Evolutionary conservation across 2,888 invertebrate species (phyloP).

Genomic region (Leptinotarsa juncta): DNA sequence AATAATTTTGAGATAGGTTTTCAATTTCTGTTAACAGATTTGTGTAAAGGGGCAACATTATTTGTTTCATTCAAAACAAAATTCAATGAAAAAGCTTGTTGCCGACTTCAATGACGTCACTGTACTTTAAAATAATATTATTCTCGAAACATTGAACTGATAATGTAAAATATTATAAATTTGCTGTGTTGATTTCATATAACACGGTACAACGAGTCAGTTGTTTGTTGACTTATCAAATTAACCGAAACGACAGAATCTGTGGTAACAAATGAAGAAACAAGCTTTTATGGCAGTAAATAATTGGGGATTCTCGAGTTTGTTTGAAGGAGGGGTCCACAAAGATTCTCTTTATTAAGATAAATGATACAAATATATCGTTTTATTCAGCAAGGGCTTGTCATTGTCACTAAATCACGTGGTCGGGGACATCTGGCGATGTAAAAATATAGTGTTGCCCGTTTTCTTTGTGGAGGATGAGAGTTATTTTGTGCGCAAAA

Average conservation of each 20-base stretch:
- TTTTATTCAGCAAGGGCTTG: constrained; percentile 45
- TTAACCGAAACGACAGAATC: constrained; percentile 45
- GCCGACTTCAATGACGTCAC: too few relatives aligned
- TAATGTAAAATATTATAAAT: too few relatives aligned
- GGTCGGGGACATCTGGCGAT: constrained; percentile 43
- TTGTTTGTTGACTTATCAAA: constrained; percentile 40
- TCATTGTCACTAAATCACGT: constrained; percentile 48
- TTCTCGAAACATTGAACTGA: too few relatives aligned
- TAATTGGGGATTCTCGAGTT: constrained; percentile 50
- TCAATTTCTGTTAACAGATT: too few relatives aligned
- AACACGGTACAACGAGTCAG: constrained; percentile 1
- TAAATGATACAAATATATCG: constrained; percentile 50
- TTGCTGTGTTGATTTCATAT: background rate
- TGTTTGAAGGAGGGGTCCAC: constrained; percentile 45
- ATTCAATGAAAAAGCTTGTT: too few relatives aligned
- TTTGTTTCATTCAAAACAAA: too few relatives aligned
- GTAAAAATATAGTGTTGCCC: constrained; percentile 40
- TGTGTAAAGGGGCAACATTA: too few relatives aligned
- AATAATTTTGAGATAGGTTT: too few relatives aligned
- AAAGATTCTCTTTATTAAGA: constrained; percentile 50
- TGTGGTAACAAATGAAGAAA: constrained; percentile 52
- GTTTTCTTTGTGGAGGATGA: constrained; percentile 4
- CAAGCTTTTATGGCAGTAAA: constrained; percentile 53
- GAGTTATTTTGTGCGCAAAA: constrained; percentile 25
- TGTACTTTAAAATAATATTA: too few relatives aligned